phyloP scores from a whole-genome alignment of 2,797 vertebrate genomes.

The Thripadectes ignobilis region DNA sequence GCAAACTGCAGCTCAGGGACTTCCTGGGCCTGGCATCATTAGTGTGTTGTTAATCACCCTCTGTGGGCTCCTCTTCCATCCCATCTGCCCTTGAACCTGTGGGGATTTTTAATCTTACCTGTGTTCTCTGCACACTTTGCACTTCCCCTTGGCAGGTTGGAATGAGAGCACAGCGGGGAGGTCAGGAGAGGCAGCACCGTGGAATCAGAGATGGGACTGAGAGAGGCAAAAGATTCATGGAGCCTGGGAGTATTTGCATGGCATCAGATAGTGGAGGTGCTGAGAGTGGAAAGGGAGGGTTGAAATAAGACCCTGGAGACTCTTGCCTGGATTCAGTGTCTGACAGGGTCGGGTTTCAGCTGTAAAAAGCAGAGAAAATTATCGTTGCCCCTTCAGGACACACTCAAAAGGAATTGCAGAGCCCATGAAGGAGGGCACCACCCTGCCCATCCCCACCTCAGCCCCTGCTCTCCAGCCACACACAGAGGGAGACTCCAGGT shows the following conservation, averaged over 20 bases:
- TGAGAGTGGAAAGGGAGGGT: not conserved
- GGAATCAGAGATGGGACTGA: conserved; percentile 22
- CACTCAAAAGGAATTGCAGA: not conserved
- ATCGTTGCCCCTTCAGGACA: not conserved
- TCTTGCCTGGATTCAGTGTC: not conserved
- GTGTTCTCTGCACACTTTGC: not conserved
- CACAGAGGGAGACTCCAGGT: not conserved
- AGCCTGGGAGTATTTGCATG: not conserved
- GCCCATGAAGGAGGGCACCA: accelerated
- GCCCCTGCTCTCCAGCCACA: not conserved
- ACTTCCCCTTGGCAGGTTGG: not conserved
- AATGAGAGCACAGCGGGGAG: not conserved
- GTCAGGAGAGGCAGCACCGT: not conserved
- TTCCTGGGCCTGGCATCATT: not conserved
- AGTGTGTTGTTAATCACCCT: not conserved
- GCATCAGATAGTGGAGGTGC: not conserved
- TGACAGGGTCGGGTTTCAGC: not conserved
- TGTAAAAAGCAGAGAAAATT: not conserved
- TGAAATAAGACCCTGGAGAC: not conserved
- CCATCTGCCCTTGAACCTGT: not conserved
- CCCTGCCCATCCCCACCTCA: not conserved
- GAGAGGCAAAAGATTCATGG: not conserved
- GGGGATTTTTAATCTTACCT: not conserved
- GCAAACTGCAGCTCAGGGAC: not conserved
- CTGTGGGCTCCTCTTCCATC: not conserved